Evolutionary conservation across 1,140 invertebrate genomes (phyloP).

Genomic region (Caerostris extrusa): DNA sequence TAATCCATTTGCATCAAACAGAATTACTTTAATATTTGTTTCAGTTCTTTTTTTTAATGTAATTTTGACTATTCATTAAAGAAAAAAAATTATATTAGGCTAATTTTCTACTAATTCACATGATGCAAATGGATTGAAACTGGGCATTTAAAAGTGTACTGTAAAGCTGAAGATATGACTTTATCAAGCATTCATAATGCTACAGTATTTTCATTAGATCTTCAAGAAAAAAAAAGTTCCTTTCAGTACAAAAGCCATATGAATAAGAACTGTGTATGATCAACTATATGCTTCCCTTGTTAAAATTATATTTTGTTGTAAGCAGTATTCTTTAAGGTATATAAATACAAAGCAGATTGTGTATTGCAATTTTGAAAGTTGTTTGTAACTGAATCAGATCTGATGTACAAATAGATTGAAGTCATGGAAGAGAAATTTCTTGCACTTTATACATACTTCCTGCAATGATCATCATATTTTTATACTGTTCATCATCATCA

Average conservation of each 20-base stretch:
- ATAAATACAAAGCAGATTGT: conserved; percentile 32
- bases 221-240: conserved; percentile 63
- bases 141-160: background rate
- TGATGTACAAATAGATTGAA: conserved; percentile 77
- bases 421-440: conserved; percentile 61
- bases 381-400: conserved; percentile 76
- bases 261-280: conserved; percentile 61
- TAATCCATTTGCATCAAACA: background rate
- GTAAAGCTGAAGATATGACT: background rate
- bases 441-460: conserved; percentile 76
- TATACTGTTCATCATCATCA: conserved; percentile 77
- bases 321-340: conserved; percentile 57
- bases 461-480: conserved; percentile 78
- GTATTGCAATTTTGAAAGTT: conserved; percentile 61
- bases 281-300: conserved; percentile 69
- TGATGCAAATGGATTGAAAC: conserved; percentile 31
- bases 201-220: conserved; percentile 39
- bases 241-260: conserved; percentile 75
- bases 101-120: too few relatives aligned
- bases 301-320: conserved; percentile 76
- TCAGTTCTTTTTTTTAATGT: background rate
- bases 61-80: too few relatives aligned
- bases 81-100: too few relatives aligned
- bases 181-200: conserved; percentile 2
- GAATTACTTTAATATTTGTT: background rate